Evolutionary conservation across 2,888 invertebrate genomes (phyloP), one percentile per base, ranked within the genome.

Genomic region (Phalera bucephala): DNA sequence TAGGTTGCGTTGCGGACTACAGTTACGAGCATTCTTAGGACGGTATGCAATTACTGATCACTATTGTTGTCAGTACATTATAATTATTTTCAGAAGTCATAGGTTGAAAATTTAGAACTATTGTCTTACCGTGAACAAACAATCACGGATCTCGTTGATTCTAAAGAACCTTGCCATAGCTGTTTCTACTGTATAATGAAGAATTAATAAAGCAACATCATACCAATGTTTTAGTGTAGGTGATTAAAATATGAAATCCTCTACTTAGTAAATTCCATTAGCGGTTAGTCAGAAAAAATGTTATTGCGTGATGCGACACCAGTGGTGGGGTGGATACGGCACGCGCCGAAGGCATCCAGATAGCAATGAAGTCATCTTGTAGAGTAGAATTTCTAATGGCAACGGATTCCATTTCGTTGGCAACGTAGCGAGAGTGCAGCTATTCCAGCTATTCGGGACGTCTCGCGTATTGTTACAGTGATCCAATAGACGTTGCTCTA

Each of bases 1-100:
- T 87, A 84, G 88, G 88, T 87, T 88, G 84, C 80, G 79, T 72
- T 79, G 77, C 76, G 69, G 82, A 84, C 83, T 80, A 84, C 86
- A 81, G 88, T 86, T 84, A 83, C 79, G 61, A 78, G 64, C 78
- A 75, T 74, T 81, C 74, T 76, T 66, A 73, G 79, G 62, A 59
- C 60, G 64, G 80, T 78, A 80, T 79, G 83, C 75, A 79, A 71
- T 67, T 62, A 55, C 48, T 64, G 74, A 81, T 80, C 67, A 62
- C 76, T 73, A 80, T 85, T 85, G 79, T 81, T 79, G 65, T 76
- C 69, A 64, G 42, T 61, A 61, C 52, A 47, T 11, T 55, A 64
- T 64, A 64, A 17, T 61, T 64, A 69, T 72, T 69, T 74, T 65
- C 49, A 61, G 60, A 32, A 40, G 58, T 63, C 59, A 50, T 65